Conservation (phyloP, 2,888 invertebrate species). For the Tetragnatha montana region DNA sequence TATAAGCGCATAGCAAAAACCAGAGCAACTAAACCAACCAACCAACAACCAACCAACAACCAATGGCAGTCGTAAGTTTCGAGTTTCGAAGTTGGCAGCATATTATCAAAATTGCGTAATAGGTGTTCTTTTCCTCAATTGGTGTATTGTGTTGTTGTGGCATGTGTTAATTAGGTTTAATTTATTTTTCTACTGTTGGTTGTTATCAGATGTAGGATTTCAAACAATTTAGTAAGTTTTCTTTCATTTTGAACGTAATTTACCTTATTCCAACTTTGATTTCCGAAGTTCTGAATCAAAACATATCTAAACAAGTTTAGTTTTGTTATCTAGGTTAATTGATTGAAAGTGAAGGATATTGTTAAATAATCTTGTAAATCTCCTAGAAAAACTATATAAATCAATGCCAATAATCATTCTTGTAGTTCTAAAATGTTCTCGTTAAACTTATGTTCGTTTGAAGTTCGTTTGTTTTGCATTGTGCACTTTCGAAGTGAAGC, state of each 20-base stretch:
- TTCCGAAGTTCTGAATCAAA: constrained; percentile 5
- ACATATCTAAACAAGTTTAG: constrained; percentile 23
- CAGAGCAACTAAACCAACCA: too few species aligned
- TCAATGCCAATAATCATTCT: too few species aligned
- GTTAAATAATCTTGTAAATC: neutral
- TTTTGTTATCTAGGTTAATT: constrained; percentile 49
- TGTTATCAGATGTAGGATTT: constrained; percentile 13
- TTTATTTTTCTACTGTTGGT: constrained; percentile 25
- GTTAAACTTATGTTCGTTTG: neutral
- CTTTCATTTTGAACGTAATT: neutral
- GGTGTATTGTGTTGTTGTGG: constrained; percentile 52
- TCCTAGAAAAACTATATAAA: neutral
- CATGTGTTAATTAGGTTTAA: constrained; percentile 57
- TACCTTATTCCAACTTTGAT: constrained; percentile 8
- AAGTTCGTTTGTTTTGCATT: neutral
- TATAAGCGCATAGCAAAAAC: too few species aligned
- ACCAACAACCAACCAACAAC: too few species aligned
- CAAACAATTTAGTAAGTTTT: constrained; percentile 5
- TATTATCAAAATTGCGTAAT: constrained; percentile 15
- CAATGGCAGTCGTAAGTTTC: neutral
- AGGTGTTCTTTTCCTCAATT: constrained; percentile 42
- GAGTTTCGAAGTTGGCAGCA: constrained; percentile 5
- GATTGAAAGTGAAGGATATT: constrained; percentile 7
- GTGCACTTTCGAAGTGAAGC: constrained; percentile 9
- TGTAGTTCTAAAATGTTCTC: neutral